Evolutionary conservation across 2,797 vertebrate genomes (phyloP), one percentile per base, ranked within the genome.

Genomic region (Syndactyla subalaris): DNA sequence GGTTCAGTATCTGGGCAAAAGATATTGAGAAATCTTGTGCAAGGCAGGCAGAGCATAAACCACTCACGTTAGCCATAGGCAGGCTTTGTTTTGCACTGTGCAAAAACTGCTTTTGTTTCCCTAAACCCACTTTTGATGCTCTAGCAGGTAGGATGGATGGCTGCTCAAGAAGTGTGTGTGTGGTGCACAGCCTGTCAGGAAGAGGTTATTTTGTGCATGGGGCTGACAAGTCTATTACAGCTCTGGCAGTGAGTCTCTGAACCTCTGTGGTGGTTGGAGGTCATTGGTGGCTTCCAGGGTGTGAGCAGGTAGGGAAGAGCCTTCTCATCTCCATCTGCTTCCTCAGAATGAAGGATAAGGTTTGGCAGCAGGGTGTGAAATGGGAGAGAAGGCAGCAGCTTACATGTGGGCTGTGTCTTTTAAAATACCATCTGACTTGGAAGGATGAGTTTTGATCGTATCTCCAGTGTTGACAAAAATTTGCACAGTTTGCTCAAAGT

Each of bases 391-490:
- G 39, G 70, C 73, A 83, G 71, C 89, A 93, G 89, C 75, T 92
- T 88, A 57, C 27, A 3, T 62, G 82, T 80, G 85, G 78, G 68
- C 85, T 67, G 85, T 71, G 72, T 82, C 63, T 92, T 93, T 38
- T 91, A 46, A 96, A 96, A 94, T 67, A 71, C 92, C 80, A 79
- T 86, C 90, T 90, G 83, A 96, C 72, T 79, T 65, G 83, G 51
- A 87, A 87, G 45, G 54, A 55, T 45, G 88, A 73, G 26, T 74
- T 96, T 88, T 78, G 74, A 79, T 88, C 3, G 0, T 10, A 10
- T 88, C 73, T 92, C 85, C 38, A 29, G 34, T 17, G 9, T 51
- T 95, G 85, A 68, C 51, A 86, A 72, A 72, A 70, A 38, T 81
- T 84, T 80, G 61, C 79, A 85, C 65, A 61, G 1, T 85, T 93